Evolutionary conservation across 1,140 invertebrate species (phyloP).

Genomic region (Adelges cooleyi): DNA sequence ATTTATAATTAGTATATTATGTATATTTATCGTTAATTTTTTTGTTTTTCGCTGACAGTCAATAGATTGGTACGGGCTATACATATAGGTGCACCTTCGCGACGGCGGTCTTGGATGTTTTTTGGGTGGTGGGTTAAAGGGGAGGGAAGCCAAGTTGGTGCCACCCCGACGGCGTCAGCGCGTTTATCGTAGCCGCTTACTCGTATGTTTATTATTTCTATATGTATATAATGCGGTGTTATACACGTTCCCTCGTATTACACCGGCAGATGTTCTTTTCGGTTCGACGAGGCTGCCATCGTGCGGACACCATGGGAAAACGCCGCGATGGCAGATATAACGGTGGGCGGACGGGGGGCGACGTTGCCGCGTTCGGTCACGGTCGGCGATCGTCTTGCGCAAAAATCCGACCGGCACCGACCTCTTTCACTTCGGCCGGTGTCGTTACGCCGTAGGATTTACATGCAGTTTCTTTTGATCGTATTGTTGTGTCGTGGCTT

Average conservation of each 20-base stretch:
- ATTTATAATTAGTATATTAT: too few relatives aligned
- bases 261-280: constrained; percentile 26
- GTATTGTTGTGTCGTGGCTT: not conserved
- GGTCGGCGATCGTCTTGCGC: constrained; percentile 28
- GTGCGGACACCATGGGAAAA: constrained; percentile 16
- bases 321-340: not conserved
- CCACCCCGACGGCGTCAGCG: not conserved
- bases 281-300: constrained; percentile 12
- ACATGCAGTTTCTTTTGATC: constrained; percentile 28
- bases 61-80: too few relatives aligned
- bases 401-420: constrained; percentile 25
- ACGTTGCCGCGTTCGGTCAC: constrained; percentile 28
- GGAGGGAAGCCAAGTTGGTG: too few relatives aligned
- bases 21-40: too few relatives aligned
- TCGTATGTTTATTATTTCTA: not conserved
- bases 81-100: too few relatives aligned
- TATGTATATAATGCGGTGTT: not conserved
- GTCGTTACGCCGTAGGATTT: constrained; percentile 26
- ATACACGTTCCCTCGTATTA: constrained; percentile 4
- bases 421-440: constrained; percentile 27
- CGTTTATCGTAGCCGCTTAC: not conserved
- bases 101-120: too few relatives aligned
- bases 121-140: too few relatives aligned
- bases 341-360: constrained; percentile 4
- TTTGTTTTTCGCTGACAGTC: too few relatives aligned